phyloP scores from a whole-genome alignment of 2,888 invertebrate species.

The Caenorhabditis panamensis region DNA sequence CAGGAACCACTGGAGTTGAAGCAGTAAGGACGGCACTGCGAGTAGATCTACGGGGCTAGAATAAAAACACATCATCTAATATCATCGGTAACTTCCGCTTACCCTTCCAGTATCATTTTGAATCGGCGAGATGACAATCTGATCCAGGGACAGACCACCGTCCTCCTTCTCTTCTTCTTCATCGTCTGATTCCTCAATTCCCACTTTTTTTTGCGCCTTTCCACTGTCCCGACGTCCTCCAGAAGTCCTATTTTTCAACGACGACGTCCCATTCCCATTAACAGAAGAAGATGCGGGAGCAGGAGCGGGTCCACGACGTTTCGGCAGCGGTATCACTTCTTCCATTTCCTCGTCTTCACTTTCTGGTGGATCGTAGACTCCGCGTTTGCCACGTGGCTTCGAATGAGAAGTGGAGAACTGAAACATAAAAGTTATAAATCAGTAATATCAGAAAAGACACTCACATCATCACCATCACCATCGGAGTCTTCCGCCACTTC shows the following conservation, averaged over 20 bases:
- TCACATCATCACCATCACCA: constrained; percentile 14
- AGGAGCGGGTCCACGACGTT: constrained; percentile 10
- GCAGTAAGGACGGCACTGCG: constrained; percentile 22
- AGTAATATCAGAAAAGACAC: too few species aligned
- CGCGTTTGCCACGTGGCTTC: constrained; percentile 24
- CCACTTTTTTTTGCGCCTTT: neutral
- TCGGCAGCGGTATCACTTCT: constrained; percentile 14
- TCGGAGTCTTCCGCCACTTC: constrained; percentile 36
- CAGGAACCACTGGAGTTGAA: constrained; percentile 24
- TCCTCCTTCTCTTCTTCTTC: constrained; percentile 23
- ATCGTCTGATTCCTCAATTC: neutral
- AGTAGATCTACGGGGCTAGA: constrained; percentile 38
- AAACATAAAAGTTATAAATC: too few species aligned
- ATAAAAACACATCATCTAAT: neutral
- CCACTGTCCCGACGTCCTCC: neutral
- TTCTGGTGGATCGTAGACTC: constrained; percentile 26
- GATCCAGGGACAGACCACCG: constrained; percentile 18
- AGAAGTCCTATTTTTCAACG: constrained; percentile 9
- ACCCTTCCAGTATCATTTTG: constrained; percentile 29
- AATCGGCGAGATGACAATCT: constrained; percentile 40
- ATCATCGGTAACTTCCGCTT: neutral
- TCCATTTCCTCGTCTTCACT: constrained; percentile 30
- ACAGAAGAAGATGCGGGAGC: neutral
- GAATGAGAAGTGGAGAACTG: too few species aligned
- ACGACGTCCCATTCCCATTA: constrained; percentile 29